These are phyloP conservation scores for Sphecodes monilicornis DNA, from an alignment of 2,888 invertebrate species.

Conservation along the genomic window DNA sequence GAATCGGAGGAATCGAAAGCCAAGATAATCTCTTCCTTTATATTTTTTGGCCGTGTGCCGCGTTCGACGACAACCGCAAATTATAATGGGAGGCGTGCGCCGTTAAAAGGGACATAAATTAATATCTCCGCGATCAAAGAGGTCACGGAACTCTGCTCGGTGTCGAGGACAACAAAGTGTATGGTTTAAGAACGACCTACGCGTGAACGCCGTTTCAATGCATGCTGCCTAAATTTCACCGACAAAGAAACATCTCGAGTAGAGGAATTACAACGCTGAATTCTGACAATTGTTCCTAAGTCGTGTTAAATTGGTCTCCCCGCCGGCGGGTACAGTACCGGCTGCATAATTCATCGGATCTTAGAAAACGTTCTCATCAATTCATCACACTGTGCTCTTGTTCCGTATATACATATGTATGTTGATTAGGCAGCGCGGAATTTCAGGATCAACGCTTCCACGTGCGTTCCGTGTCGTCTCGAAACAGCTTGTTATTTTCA, in stretches of 20 bases:
- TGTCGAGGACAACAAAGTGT: constrained; percentile 25
- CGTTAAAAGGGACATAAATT: constrained; percentile 37
- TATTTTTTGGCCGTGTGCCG: constrained; percentile 15
- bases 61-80: constrained; percentile 18
- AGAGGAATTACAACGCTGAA: constrained; percentile 58
- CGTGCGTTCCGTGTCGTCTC: background rate
- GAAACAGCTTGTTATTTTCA: background rate
- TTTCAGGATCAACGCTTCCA: background rate
- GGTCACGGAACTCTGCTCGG: constrained; percentile 36
- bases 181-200: constrained; percentile 30
- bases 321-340: background rate
- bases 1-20: constrained; percentile 41
- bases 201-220: constrained; percentile 24
- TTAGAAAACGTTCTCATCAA: background rate
- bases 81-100: constrained; percentile 16
- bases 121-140: constrained; percentile 38
- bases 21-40: constrained; percentile 11
- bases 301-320: constrained; percentile 48
- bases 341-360: constrained; percentile 27
- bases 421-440: background rate
- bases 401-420: background rate
- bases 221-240: constrained; percentile 46
- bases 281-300: constrained; percentile 50
- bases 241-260: constrained; percentile 42
- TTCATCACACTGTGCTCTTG: background rate